Conservation (phyloP, 2,888 invertebrate genomes). For the Synanthedon tipuliformis region DNA sequence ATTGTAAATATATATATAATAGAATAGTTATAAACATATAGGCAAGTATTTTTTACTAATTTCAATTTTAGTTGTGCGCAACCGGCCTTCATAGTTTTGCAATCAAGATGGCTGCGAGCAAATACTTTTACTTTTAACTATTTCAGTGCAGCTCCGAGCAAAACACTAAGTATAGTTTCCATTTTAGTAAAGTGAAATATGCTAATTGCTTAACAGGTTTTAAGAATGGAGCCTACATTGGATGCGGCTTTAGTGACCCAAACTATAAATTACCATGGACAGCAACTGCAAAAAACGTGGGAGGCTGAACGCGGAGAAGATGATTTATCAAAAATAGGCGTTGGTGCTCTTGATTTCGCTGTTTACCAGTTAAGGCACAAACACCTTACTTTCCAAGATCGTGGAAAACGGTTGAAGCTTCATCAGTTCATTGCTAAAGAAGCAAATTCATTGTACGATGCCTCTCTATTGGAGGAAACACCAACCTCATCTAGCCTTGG, state of each 20-base stretch:
- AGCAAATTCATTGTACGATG: constrained; percentile 80
- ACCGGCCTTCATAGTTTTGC: no score
- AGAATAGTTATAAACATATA: no score
- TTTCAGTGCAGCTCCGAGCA: no score
- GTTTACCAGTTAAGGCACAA: constrained; percentile 84
- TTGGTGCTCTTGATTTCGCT: constrained; percentile 75
- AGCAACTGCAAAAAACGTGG: constrained; percentile 89
- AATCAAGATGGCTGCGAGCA: neutral
- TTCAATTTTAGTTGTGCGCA: no score
- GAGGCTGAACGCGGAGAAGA: constrained; percentile 85
- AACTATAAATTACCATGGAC: constrained; percentile 86
- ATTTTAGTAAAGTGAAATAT: no score
- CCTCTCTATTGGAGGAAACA: constrained; percentile 54
- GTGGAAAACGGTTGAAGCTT: constrained; percentile 83
- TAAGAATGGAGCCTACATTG: constrained; percentile 49
- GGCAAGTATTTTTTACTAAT: no score
- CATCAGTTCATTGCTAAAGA: constrained; percentile 91
- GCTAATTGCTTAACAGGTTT: no score
- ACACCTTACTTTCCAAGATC: constrained; percentile 84
- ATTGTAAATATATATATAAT: no score
- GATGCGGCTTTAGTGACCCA: constrained; percentile 73
- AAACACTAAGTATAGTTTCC: no score
- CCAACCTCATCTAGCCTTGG: constrained; percentile 61
- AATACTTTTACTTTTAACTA: neutral
- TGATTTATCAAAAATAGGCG: constrained; percentile 74